These are phyloP conservation scores for Portevinia maculata DNA, from an alignment of 2,888 invertebrate genomes.

Conservation along the genomic window DNA sequence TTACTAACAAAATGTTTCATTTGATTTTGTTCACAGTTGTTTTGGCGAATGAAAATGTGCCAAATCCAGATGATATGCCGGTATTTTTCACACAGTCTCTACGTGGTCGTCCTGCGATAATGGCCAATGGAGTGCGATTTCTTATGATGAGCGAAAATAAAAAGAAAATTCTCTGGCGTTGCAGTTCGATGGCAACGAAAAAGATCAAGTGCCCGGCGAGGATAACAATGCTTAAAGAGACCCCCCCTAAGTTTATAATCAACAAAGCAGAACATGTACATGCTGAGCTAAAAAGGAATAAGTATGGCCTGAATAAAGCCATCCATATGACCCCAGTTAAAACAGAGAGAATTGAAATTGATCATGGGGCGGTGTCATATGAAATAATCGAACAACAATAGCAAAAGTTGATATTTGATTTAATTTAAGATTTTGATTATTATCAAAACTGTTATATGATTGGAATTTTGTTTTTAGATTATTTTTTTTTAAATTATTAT, in stretches of 20 bases:
- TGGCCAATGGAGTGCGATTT: conserved; percentile 82
- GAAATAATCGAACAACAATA: conserved; percentile 60
- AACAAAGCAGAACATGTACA: conserved; percentile 82
- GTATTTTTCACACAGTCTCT: conserved; percentile 82
- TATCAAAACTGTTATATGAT: conserved; percentile 21
- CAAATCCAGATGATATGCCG: conserved; percentile 81
- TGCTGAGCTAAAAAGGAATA: conserved; percentile 82
- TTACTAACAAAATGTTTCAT: conserved; percentile 51
- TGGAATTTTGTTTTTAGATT: conserved; percentile 16
- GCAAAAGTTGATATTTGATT: conserved; percentile 6
- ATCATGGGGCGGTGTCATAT: conserved; percentile 54
- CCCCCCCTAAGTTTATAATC: conserved; percentile 82
- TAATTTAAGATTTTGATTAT: conserved; percentile 18
- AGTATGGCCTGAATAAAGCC: conserved; percentile 80
- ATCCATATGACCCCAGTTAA: conserved; percentile 75
- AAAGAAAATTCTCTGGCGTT: conserved; percentile 82
- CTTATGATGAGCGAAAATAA: conserved; percentile 83
- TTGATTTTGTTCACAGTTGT: conserved; percentile 78
- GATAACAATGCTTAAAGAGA: conserved; percentile 82
- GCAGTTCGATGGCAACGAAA: conserved; percentile 83
- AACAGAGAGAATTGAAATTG: conserved; percentile 77
- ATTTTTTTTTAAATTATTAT: conserved; percentile 16
- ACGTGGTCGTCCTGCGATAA: conserved; percentile 82
- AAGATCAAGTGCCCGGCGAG: conserved; percentile 82
- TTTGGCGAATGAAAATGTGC: conserved; percentile 80